Evolutionary conservation across 2,113 vertebrate species (phyloP).

Genomic region (Ahaetulla prasina): DNA sequence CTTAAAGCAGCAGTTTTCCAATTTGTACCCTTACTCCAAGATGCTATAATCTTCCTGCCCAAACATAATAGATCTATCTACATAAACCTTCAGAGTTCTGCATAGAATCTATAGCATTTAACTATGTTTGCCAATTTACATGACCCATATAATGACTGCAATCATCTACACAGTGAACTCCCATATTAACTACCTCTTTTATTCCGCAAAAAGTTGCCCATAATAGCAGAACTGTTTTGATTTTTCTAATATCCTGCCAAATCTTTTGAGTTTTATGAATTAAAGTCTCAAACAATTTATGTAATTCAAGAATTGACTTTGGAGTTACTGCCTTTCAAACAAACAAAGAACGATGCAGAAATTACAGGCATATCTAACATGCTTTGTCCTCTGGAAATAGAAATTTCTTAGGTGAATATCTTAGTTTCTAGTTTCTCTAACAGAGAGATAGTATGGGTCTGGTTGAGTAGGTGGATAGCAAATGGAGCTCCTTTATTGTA

Average conservation of each 20-base stretch:
- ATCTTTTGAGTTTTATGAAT: conserved; percentile 1
- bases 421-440: not conserved
- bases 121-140: not conserved
- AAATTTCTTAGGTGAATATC: conserved; percentile 5
- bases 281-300: conserved; percentile 7
- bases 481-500: not conserved
- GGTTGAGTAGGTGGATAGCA: not conserved
- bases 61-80: not conserved
- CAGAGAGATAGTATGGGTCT: not conserved
- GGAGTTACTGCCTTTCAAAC: conserved; percentile 9
- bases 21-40: not conserved
- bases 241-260: conserved; percentile 5
- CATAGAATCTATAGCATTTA: not conserved
- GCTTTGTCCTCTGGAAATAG: not conserved
- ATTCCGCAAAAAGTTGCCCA: not conserved
- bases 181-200: not conserved
- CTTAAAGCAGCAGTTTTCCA: not conserved
- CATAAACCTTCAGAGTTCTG: not conserved
- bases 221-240: conserved; percentile 1
- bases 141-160: not conserved
- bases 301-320: conserved; percentile 11
- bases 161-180: not conserved
- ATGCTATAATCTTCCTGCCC: not conserved
- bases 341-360: conserved; percentile 7
- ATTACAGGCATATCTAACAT: conserved; percentile 9